Evolutionary conservation across 2,888 invertebrate genomes (phyloP), one percentile per base, ranked within the genome.

Genomic region (Pheosia gnoma): DNA sequence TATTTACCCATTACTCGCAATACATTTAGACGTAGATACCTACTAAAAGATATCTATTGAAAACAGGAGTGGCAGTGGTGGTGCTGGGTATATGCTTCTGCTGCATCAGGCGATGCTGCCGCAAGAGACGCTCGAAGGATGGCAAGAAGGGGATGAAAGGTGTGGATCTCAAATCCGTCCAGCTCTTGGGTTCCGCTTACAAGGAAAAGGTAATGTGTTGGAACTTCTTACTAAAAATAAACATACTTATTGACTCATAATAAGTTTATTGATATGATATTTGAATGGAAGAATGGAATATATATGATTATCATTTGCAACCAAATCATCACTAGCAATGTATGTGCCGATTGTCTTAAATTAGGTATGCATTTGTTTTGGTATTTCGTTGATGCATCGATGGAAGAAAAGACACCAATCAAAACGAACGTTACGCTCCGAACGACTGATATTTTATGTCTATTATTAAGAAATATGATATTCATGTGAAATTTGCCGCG

Each of bases 81-180:
- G 95, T 98, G 77, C 95, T 98, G 77, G 97, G 97, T 68, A 95
- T 98, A 79, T 97, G 98, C 93, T 97, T 97, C 94, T 98, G 97
- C 94, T 98, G 98, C 94, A 97, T 98, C 93, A 95, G 98, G 87
- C 95, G 98, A 94, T 98, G 97, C 93, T 97, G 97, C 95, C 96
- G 97, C 88, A 98, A 98, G 86, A 95, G 98, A 84, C 96, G 98
- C 78, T 97, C 97, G 95, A 98, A 98, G 95, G 98, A 98, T 93
- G 97, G 97, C 83, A 98, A 98, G 94, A 98, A 98, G 90, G 98
- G 98, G 73, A 95, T 96, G 94, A 98, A 98, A 89, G 98, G 98
- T 70, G 98, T 99, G 80, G 99, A 99, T 94, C 95, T 99, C 85
- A 98, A 99, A 94, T 98, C 98, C 88, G 98, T 99, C 85, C 98